Evolutionary conservation across 2,113 vertebrate species (phyloP), one percentile per base, ranked within the genome.

Genomic region (Okapia johnstoni): DNA sequence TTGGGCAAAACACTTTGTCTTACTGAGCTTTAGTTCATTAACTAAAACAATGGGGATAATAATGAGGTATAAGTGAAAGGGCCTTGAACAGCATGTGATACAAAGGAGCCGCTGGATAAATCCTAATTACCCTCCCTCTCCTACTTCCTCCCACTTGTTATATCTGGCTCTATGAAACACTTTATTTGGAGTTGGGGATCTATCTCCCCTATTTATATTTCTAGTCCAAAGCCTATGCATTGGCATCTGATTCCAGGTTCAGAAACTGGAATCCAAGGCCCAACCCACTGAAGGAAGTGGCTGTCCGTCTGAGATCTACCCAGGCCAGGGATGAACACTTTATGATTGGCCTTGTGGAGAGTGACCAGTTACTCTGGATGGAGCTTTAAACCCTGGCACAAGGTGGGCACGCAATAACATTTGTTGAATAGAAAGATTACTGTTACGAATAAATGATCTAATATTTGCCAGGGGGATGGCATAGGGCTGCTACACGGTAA

Each of bases 391-490:
- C 85, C 50, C 73, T 85, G 36, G 76, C 58, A 93, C 66, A 92
- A 90, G 80, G 50, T 33, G 40, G 70, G 30, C 21, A 61, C 33
- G 30, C 26, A 13, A 11, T 58, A 85, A 92, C 84, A 94, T 81
- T 46, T 84, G 76, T 52, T 92, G 50, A 93, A 95, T 83, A 88
- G 87, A 95, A 96, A 25, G 40, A 85, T 95, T 66, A 94, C 94
- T 93, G 88, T 90, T 85, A 92, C 81, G 79, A 96, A 96, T 93
- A 90, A 96, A 93, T 58, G 55, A 92, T 43, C 57, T 96, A 77
- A 95, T 79, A 40, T 92, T 92, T 98, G 90, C 80, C 50, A 60
- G 55, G 33, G 54, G 73, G n/a, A 30, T 80, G 61, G 66, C 61
- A 52, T 14, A 84, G 23, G 28, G 33, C 63, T 90, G 66, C 43